A percentile compares a stretch with the other conserved stretches of the same genome.
Evolutionary conservation across 1,140 invertebrate genomes (phyloP).

Genomic region (Palaemon carinicauda): DNA sequence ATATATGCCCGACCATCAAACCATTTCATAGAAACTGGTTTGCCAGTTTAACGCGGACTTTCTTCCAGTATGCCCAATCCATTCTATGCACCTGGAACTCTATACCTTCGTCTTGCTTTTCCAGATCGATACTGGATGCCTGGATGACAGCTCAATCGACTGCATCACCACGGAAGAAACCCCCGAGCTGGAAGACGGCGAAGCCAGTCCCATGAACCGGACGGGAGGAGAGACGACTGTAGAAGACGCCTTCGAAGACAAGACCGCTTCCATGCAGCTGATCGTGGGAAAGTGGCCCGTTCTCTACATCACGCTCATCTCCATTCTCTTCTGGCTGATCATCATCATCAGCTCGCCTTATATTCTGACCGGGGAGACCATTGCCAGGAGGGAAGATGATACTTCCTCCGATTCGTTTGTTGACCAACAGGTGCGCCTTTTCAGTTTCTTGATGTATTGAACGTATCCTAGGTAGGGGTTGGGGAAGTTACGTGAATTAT

Average conservation of each 20-base stretch:
- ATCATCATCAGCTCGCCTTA: background rate
- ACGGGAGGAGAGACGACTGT: no score
- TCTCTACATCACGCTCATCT: background rate
- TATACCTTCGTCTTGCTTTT: no score
- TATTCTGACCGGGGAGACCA: conserved; percentile 5
- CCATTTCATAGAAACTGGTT: no score
- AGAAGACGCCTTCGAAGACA: background rate
- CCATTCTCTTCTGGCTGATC: background rate
- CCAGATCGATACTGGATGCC: background rate
- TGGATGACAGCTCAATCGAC: background rate
- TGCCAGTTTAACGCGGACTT: no score
- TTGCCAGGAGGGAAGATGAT: background rate
- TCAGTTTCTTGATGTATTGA: no score
- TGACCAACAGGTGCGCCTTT: conserved; percentile 6
- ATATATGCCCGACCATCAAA: no score
- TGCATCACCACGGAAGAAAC: background rate
- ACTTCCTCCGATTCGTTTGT: background rate
- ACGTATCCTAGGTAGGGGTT: no score
- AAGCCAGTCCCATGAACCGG: no score
- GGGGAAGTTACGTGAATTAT: no score
- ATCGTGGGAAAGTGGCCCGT: background rate
- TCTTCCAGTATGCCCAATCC: no score
- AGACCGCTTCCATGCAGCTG: background rate
- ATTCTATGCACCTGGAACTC: no score
- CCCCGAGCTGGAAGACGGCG: no score